Conservation (phyloP, 64 coral and sea anemone genomes). For the Dendrophyllia cribrosa region DNA sequence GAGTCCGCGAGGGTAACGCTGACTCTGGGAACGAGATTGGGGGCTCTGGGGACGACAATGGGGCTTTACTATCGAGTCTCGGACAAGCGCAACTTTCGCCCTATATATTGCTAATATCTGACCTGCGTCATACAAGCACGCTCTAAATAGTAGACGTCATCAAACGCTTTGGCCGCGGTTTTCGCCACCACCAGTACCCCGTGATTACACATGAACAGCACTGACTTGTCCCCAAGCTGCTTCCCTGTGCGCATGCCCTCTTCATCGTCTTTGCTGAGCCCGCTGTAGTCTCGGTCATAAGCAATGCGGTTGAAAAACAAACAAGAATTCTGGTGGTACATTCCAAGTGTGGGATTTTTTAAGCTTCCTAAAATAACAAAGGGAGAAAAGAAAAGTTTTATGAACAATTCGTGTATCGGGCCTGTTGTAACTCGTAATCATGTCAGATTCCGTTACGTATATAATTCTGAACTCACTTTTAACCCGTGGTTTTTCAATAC, state of each 20-base stretch:
- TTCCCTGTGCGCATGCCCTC: constrained; percentile 68
- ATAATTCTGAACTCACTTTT: no score
- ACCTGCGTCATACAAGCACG: constrained; percentile 86
- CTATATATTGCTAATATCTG: not conserved
- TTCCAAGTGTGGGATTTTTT: constrained; percentile 72
- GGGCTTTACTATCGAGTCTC: no score
- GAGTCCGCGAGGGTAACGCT: no score
- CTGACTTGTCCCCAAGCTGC: constrained; percentile 68
- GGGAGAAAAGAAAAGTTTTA: not conserved
- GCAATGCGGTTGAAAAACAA: constrained; percentile 79
- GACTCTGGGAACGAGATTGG: no score
- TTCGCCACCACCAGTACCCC: constrained; percentile 67
- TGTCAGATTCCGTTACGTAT: no score
- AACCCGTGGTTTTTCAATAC: no score
- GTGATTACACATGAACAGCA: constrained; percentile 89
- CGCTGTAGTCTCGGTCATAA: constrained; percentile 79
- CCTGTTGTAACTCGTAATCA: no score
- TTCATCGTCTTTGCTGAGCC: constrained; percentile 53
- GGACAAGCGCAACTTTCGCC: no score
- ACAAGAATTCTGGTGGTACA: constrained; percentile 76
- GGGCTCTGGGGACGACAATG: no score
- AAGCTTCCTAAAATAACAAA: constrained; percentile 55
- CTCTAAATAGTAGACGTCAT: constrained; percentile 73
- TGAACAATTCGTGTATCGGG: no score
- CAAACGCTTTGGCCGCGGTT: constrained; percentile 44